A percentile compares a stretch with the other conserved stretches of the same genome.
These are phyloP conservation scores for Hemichromis elongatus DNA, from an alignment of 2,113 vertebrate genomes.

Conservation along the genomic window DNA sequence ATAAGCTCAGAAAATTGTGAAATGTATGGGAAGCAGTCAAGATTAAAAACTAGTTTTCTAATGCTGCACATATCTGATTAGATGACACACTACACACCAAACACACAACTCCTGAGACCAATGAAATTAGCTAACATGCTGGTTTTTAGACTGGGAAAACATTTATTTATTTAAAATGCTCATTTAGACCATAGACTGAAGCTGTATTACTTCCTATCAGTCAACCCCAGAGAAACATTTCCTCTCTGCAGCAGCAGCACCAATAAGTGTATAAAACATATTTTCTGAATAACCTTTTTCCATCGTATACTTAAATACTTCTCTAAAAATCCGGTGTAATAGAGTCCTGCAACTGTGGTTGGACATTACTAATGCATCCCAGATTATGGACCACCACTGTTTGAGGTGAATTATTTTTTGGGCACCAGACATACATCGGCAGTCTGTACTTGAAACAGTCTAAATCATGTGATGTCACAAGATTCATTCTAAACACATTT, in stretches of 20 bases:
- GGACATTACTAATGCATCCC: slow-evolving; percentile 37
- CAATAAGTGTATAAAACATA: neutral
- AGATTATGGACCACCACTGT: slow-evolving; percentile 57
- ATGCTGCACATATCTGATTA: neutral
- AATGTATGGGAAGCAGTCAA: neutral
- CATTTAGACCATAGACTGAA: neutral
- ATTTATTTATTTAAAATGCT: neutral
- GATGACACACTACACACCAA: neutral
- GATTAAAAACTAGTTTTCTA: neutral
- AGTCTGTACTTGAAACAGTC: slow-evolving; percentile 50
- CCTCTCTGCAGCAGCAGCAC: neutral
- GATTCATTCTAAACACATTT: slow-evolving; percentile 36
- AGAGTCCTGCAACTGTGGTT: slow-evolving; percentile 29
- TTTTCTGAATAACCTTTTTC: neutral
- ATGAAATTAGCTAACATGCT: neutral
- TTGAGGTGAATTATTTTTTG: slow-evolving; percentile 39
- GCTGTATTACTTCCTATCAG: neutral
- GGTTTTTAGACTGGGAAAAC: neutral
- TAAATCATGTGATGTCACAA: slow-evolving; percentile 75
- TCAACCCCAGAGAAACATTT: neutral
- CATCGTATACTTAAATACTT: neutral
- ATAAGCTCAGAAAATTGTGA: neutral
- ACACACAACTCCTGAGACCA: neutral
- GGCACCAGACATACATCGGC: slow-evolving; percentile 23
- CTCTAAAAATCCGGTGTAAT: slow-evolving; percentile 12